Conservation (phyloP, 2,113 vertebrate species). For the Paramormyrops kingsleyae region DNA sequence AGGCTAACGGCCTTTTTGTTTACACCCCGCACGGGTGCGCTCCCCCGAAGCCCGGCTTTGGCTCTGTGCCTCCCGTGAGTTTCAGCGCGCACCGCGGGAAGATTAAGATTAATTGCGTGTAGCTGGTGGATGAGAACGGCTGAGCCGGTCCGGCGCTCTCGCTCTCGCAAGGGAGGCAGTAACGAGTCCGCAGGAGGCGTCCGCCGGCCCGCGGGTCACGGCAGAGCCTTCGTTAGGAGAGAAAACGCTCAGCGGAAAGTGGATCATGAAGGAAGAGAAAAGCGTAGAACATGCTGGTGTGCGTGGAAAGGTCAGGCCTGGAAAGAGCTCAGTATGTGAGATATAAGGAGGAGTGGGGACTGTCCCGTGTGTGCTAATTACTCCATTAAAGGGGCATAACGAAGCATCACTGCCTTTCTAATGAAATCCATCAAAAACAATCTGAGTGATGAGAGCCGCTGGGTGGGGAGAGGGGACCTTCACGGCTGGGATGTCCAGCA, state of each 20-base stretch:
- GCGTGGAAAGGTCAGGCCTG: background rate
- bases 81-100: background rate
- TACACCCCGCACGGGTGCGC: background rate
- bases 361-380: background rate
- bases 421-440: background rate
- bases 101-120: constrained; percentile 14
- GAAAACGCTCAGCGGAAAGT: background rate
- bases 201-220: background rate
- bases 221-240: background rate
- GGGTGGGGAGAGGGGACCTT: background rate
- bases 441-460: background rate
- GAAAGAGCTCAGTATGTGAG: background rate
- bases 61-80: background rate
- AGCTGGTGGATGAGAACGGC: background rate
- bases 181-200: background rate
- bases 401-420: background rate
- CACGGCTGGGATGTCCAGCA: background rate
- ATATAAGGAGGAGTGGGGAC: background rate
- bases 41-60: background rate
- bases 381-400: background rate
- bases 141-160: background rate
- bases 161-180: background rate
- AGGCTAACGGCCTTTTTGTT: background rate
- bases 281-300: background rate
- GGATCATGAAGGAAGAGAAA: background rate